Evolutionary conservation across 2,797 vertebrate genomes (phyloP).

Genomic region (Myotis myotis): DNA sequence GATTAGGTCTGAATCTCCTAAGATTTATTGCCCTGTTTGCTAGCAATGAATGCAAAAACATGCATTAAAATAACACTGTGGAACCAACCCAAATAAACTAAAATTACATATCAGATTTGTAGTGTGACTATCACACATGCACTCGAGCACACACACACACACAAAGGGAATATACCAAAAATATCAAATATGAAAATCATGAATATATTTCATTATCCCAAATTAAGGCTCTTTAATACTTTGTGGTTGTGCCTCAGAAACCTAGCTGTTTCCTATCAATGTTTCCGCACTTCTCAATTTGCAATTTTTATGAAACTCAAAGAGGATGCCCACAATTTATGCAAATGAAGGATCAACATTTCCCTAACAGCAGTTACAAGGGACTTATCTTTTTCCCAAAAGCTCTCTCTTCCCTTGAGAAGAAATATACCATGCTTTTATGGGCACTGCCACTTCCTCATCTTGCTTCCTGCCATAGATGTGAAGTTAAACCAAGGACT

Average conservation of each 20-base stretch:
- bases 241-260: background rate
- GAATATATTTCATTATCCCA: background rate
- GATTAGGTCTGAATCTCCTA: conserved; percentile 55
- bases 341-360: conserved; percentile 31
- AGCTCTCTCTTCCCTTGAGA: background rate
- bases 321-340: conserved; percentile 34
- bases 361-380: background rate
- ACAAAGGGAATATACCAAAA: background rate
- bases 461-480: background rate
- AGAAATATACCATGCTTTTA: conserved; percentile 4
- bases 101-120: conserved; percentile 24
- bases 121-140: background rate
- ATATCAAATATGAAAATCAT: conserved; percentile 29
- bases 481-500: conserved; percentile 33
- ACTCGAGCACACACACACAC: background rate
- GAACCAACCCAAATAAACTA: conserved; percentile 20
- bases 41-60: conserved; percentile 54
- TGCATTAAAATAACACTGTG: conserved; percentile 8
- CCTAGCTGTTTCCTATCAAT: background rate
- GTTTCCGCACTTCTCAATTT: background rate
- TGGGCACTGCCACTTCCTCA: conserved; percentile 1
- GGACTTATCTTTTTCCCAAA: background rate
- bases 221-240: background rate
- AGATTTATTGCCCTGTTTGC: conserved; percentile 61
- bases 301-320: conserved; percentile 30